Evolutionary conservation across 2,797 vertebrate genomes (phyloP), one percentile per base, ranked within the genome.

Genomic region (Acridotheres tristis): DNA sequence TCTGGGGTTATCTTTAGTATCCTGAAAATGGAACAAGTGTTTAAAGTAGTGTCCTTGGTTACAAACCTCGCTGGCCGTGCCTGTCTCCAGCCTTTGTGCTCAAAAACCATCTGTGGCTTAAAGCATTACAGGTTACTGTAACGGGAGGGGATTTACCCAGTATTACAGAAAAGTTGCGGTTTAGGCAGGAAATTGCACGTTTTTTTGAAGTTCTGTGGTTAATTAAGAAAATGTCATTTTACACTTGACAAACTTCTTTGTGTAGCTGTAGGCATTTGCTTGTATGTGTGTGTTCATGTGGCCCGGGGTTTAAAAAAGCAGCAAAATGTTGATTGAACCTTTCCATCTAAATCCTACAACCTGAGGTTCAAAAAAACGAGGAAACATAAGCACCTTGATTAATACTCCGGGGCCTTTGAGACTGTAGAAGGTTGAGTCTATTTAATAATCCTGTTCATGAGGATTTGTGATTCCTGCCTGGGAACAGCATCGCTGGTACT

Each of bases 231-330:
- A 77, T 32, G 69, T 42, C 29, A 18, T 69, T 73, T 76, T 51
- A 30, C 42, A 25, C 55, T 54, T 59, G 45, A 38, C 58, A 73
- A 79, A 29, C 10, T 34, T 47, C 15, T 34, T 45, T 18, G 22
- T 0, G 4, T 58, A 32, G 58, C 43, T 10, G 32, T 26, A 18
- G 65, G 51, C 7, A 8, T 74, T 6, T 16, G 29, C 7, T 57
- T 77, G 4, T 22, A 27, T 0, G 0, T 1, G 7, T 23, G 27
- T 66, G 43, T 16, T 80, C 42, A 2, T 13, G 8, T 4, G 58
- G 50, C 16, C 0, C 0, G 11, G 13, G 25, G 3, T 29, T 30
- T 18, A 20, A 25, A 71, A n/a, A 25, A 43, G 45, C 34, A 54
- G 26, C 40, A 40, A 58, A 58, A 42, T 4, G 23, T 5, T 36